Conservation (phyloP, 2,888 invertebrate genomes). For the Abrostola tripartita region DNA sequence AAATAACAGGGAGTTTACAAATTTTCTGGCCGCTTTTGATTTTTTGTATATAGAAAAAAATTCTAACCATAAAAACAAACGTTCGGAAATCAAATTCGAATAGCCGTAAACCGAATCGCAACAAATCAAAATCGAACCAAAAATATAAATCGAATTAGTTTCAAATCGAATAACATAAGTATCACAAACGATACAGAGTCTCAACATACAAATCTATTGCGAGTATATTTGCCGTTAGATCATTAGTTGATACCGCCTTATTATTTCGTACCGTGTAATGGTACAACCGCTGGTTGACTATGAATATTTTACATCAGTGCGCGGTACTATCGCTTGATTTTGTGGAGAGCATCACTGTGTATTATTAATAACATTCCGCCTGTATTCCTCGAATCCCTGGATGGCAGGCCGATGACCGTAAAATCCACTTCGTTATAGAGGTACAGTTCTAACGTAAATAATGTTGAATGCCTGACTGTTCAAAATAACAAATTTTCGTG, state of each 20-base stretch:
- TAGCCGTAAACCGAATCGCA: no score
- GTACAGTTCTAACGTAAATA: no score
- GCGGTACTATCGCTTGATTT: constrained; percentile 4
- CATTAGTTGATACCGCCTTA: neutral
- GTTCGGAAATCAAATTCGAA: no score
- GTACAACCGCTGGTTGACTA: neutral
- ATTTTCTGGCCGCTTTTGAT: no score
- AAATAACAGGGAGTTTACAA: no score
- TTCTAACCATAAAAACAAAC: no score
- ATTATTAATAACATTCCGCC: constrained; percentile 4
- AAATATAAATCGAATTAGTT: no score
- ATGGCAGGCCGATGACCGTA: neutral
- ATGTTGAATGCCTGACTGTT: no score
- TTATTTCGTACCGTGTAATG: neutral
- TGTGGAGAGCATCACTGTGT: neutral
- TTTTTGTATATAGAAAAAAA: no score
- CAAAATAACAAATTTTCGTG: no score
- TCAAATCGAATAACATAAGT: no score
- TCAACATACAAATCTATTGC: neutral
- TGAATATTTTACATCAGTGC: constrained; percentile 2
- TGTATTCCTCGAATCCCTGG: neutral
- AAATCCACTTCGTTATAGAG: neutral
- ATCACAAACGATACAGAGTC: neutral
- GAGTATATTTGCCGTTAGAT: neutral
- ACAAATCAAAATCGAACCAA: no score